Conservation (phyloP, 1,140 invertebrate species). For the Drosophila carrolli region DNA sequence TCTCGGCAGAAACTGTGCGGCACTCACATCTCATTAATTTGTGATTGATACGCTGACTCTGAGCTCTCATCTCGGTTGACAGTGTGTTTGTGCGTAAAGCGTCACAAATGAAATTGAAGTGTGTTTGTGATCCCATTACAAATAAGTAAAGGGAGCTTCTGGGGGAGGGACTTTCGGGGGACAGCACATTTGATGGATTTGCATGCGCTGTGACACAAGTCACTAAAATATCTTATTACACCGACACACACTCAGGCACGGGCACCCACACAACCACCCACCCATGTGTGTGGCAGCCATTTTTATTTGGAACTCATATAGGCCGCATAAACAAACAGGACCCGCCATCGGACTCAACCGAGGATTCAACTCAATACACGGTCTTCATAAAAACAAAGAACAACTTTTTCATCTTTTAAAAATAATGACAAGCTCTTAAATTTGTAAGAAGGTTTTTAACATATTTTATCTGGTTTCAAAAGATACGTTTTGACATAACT, state of each 20-base stretch:
- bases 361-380: background rate
- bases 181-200: constrained; percentile 77
- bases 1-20: constrained; percentile 62
- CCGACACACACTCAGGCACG: constrained; percentile 23
- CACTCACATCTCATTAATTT: constrained; percentile 84
- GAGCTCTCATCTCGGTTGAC: constrained; percentile 41
- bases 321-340: constrained; percentile 76
- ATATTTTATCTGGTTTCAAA: too few species aligned
- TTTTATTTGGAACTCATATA: constrained; percentile 70
- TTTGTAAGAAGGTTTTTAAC: too few species aligned
- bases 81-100: constrained; percentile 81
- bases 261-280: constrained; percentile 10
- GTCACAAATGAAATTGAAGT: constrained; percentile 83
- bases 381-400: background rate
- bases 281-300: constrained; percentile 59
- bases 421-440: too few species aligned
- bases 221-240: constrained; percentile 84
- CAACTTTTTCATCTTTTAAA: too few species aligned
- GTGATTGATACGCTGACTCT: constrained; percentile 78
- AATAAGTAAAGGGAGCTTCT: constrained; percentile 71
- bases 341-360: constrained; percentile 45
- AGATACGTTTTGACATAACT: too few species aligned
- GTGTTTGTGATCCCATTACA: constrained; percentile 83
- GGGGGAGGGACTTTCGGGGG: background rate
- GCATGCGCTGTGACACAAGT: constrained; percentile 81